Base-by-base conservation (phyloP, 2,888 invertebrate species). In the Eupeodes luniger region DNA sequence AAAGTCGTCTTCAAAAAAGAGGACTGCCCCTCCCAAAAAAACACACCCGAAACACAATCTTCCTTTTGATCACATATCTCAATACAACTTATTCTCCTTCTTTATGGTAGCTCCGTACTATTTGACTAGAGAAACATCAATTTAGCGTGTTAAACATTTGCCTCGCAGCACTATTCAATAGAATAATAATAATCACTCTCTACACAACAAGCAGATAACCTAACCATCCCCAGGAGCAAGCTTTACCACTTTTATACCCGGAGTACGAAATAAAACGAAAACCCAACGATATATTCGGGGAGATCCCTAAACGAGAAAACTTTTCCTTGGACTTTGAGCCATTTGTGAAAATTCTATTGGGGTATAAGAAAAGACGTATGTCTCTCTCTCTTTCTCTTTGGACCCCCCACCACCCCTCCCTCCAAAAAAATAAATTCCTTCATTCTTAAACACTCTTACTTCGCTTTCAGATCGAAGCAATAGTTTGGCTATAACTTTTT, bases 401-500 rank as follows among this genome's bases (percentile, higher is more conserved):
- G 9, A 40, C 49, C 36, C 66, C 16, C n/a, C 40, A 14, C 12
- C 40, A n/a, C 27, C 5, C 1, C 5, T 6, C 0, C 64, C 1
- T 4, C 1, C 14, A 34, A 14, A 7, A 27, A 27, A 27, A 27
- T 27, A 34, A n/a, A 16, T 40, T 14, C 12, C 64, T 62, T 49
- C 27, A 55, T 49, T 12, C 74, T 74, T 40, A 67, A 49, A 47
- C 67, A 53, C 67, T 67, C 49, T 57, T 59, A 62, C 57, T 27
- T 14, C 16, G 62, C 57, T n/a, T 9, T 61, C 27, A 72, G 72
- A 80, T 74, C 77, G 80, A 80, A 77, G 80, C 87, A 84, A 88
- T 88, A 88, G 88, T 88, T 88, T 53, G 74, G 69, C 78, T 51
- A 70, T 70, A 88, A 88, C 85, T 88, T 88, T 88, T 78, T 81